Base-by-base conservation (phyloP, 92 coral and sea anemone species). In the Heteractis magnifica region DNA sequence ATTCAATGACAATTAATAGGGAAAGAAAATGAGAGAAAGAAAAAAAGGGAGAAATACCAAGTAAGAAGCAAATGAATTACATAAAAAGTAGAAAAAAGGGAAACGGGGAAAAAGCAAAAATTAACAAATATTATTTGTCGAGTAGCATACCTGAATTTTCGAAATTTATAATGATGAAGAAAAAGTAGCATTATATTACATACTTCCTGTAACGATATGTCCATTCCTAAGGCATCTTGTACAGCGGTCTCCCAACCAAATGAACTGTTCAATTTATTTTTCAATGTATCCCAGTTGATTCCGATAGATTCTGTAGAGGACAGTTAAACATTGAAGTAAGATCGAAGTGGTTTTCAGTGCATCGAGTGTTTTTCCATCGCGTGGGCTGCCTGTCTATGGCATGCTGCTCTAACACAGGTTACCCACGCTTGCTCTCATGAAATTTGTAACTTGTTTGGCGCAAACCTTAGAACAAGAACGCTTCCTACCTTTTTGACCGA, bases 171-270 rank as follows among this genome's bases (percentile, higher is more conserved):
- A 2, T 34, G 3, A 34, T 34, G 3, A 34, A 34, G 26, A 34
- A 1, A 34, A 34, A 34, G 1, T 34, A 34, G 3, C 44, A 26
- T 26, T 26, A 34, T 62, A 16, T 18, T 4, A 59, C 80, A 41
- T 49, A 87, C 95, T 88, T 78, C 72, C 4, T 65, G 0, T n/a
- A 92, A 65, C 4, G 89, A 71, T 49, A 90, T 81, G 21, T 81
- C 80, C 64, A 59, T 82, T 5, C 94, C 97, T 75, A 93, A 55
- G 16, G 88, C 92, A 74, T 93, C 93, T 21, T 86, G 89, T n/a
- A 89, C 81, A 58, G 87, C 86, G 65, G 87, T 83, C 76, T 90
- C 81, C 94, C 94, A 91, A 88, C 89, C 90, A 77, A 89, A 93
- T 4, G 41, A 49, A 19, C 76, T 20, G 52, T 89, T 93, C 16